Evolutionary conservation across 2,888 invertebrate species (phyloP).

Genomic region (Standfussiana lucernea): DNA sequence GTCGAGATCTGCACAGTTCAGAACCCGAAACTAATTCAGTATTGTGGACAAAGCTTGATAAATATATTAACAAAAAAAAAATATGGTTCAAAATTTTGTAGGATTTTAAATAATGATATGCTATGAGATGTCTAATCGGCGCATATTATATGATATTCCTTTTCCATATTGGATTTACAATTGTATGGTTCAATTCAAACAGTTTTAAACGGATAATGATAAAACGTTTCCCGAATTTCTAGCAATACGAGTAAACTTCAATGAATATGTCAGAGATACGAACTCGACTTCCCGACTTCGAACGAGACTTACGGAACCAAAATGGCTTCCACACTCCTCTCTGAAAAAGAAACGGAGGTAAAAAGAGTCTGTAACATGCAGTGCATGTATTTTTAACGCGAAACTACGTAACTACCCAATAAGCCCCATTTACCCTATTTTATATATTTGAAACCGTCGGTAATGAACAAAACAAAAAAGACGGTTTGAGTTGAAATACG

Average conservation of each 20-base stretch:
- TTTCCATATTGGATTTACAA: neutral
- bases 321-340: neutral
- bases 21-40: neutral
- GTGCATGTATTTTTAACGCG: conserved; percentile 1
- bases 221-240: neutral
- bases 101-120: neutral
- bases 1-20: no score
- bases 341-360: neutral
- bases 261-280: neutral
- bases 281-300: no score
- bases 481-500: neutral
- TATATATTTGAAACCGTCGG: neutral
- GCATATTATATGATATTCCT: neutral
- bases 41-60: neutral
- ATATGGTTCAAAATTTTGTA: no score
- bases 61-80: neutral
- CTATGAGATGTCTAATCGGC: neutral
- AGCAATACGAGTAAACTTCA: neutral
- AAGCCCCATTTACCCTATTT: neutral
- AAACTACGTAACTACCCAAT: neutral
- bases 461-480: neutral
- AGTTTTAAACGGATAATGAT: neutral
- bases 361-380: neutral
- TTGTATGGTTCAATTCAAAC: neutral
- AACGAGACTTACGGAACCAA: neutral